Conservation (phyloP, 23 tunicate genomes). For the Halocynthia aurantium region DNA sequence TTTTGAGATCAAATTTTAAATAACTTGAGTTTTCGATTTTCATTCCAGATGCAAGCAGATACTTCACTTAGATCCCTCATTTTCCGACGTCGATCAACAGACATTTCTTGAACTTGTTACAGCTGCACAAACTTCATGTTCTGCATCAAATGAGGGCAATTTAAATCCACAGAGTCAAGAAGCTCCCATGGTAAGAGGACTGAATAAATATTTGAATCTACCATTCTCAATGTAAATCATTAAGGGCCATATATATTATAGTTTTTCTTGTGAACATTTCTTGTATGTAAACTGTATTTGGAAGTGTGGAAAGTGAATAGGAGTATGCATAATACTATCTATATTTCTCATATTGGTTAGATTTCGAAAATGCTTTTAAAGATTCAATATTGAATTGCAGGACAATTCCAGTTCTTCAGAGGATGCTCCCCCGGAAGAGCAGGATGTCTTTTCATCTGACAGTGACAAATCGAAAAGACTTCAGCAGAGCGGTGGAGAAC, state of each 20-base stretch:
- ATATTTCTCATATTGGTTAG: too few relatives aligned
- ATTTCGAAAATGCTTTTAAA: background rate
- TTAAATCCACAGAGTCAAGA: background rate
- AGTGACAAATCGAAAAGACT: constrained; percentile 14
- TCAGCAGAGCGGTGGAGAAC: background rate
- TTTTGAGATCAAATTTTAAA: too few relatives aligned
- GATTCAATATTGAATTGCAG: constrained; percentile 2
- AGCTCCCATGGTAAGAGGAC: background rate
- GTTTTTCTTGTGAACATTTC: too few relatives aligned
- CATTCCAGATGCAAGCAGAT: constrained; percentile 58
- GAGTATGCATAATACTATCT: too few relatives aligned
- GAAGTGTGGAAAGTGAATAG: too few relatives aligned
- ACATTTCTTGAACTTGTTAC: constrained; percentile 50
- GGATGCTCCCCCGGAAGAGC: constrained; percentile 51
- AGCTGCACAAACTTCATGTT: constrained; percentile 5
- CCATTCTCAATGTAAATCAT: too few relatives aligned
- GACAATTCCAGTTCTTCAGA: constrained; percentile 34
- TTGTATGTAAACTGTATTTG: too few relatives aligned
- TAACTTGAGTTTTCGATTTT: background rate
- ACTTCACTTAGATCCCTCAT: constrained; percentile 60
- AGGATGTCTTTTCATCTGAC: constrained; percentile 46
- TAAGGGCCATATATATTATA: background rate
- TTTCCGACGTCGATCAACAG: constrained; percentile 46
- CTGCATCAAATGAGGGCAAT: constrained; percentile 12
- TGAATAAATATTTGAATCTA: background rate